Base-by-base conservation (phyloP, 30 jellyfish, hydroid and myxozoan genomes). In the Pelagia noctiluca region DNA sequence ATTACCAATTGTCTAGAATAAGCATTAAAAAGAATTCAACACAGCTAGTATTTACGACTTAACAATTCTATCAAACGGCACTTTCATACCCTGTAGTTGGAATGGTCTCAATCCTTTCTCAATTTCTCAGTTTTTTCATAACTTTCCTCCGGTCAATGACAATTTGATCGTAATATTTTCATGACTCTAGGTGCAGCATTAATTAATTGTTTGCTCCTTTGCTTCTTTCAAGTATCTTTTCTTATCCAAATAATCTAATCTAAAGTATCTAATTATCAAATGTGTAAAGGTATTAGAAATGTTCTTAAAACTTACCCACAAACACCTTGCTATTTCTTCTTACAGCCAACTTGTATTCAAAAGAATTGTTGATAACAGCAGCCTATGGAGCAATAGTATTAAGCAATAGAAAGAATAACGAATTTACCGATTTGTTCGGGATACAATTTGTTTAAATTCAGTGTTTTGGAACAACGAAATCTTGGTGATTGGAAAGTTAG, bases 261-360 rank as follows among this genome's bases (percentile, higher is more conserved):
- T 16, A 8, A 42, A 16, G 57, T 5, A 5, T 42, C 8, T 16
- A 42, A 42, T 42, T 42, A 42, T 42, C 57, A 8, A 42, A 42
- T 8, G 8, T 42, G 8, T 5, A 16, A 8, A 5, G 57, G 12
- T 42, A 5, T 5, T 42, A 42, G 32, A 64, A 64, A 2, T 1
- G n/a, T 5, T 16, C 32, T 32, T 1, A n/a, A 26, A 28, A 28
- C 24, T 10, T 53, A 75, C 87, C 76, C 32, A 46, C 33, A 33
- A 33, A 52, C 2, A 75, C 33, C 19, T 36, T 52, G 76, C 87
- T 48, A 54, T 75, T 75, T 37, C 87, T 50, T 33, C 87, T 28
- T 21, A 75, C 47, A 18, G 87, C 87, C 49, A 75, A 52, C 1
- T 35, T 22, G 25, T 46, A 75, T 35, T 50, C 87, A 19, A 63